Conservation (phyloP, 2,888 invertebrate species). For the Melolontha melolontha region DNA sequence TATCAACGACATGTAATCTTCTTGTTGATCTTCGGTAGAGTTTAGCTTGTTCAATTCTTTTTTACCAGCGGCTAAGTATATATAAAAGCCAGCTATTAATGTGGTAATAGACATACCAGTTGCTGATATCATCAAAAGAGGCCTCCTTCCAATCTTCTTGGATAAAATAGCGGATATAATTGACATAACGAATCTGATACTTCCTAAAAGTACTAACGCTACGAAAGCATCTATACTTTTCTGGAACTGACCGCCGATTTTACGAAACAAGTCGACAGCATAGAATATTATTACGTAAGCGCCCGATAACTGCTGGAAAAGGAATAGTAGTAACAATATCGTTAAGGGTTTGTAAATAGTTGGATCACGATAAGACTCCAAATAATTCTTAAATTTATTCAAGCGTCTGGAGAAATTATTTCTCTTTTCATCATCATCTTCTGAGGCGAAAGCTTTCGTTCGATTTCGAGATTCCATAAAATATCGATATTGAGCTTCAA, state of each 20-base stretch:
- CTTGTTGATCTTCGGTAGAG: conserved; percentile 51
- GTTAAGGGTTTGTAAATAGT: conserved; percentile 68
- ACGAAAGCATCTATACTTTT: conserved; percentile 65
- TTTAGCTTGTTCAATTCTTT: conserved; percentile 54
- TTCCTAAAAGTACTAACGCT: conserved; percentile 67
- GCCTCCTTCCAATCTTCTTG: conserved; percentile 66
- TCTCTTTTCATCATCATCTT: neutral
- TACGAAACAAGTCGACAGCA: conserved; percentile 68
- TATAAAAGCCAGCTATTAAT: conserved; percentile 60
- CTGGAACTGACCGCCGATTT: conserved; percentile 65
- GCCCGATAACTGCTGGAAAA: conserved; percentile 71
- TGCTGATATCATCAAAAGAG: conserved; percentile 67
- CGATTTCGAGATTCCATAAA: conserved; percentile 38
- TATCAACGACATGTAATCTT: conserved; percentile 64
- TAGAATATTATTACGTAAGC: conserved; percentile 72
- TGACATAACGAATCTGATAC: conserved; percentile 68
- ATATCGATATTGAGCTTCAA: conserved; percentile 44
- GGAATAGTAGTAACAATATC: conserved; percentile 66
- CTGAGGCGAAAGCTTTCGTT: conserved; percentile 6
- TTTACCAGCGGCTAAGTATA: conserved; percentile 55
- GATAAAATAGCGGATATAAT: conserved; percentile 67
- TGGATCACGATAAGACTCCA: conserved; percentile 58
- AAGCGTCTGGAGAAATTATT: neutral
- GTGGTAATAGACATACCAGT: conserved; percentile 69
- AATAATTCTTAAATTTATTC: conserved; percentile 49